Conservation (phyloP, 2,888 invertebrate genomes). For the Hipparchia sbordonii region DNA sequence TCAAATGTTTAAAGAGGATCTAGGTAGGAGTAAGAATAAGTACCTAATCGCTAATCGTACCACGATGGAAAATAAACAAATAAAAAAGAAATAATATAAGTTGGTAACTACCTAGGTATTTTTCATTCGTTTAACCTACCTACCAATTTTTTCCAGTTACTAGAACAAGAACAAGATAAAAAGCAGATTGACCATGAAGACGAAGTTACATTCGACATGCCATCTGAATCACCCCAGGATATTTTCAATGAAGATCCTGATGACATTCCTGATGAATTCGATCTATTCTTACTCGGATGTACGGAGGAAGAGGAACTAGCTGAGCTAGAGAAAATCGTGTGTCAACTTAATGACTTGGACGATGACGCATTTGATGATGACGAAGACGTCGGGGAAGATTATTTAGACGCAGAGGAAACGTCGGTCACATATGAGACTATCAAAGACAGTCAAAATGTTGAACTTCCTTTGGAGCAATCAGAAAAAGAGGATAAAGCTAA, state of each 20-base stretch:
- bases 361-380: conserved; percentile 4
- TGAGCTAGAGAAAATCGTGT: not conserved
- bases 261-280: not conserved
- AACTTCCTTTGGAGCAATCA: not conserved
- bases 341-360: not conserved
- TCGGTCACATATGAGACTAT: not conserved
- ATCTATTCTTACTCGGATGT: not conserved
- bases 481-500: not conserved
- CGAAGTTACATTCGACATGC: not conserved
- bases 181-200: not conserved
- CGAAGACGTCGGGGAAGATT: not conserved
- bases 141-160: not conserved
- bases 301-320: not conserved
- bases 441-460: not conserved
- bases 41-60: no score
- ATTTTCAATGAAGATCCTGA: conserved; percentile 1
- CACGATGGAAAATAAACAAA: no score
- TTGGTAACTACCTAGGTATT: no score
- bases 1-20: no score
- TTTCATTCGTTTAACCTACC: no score
- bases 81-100: no score
- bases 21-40: no score
- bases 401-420: not conserved
- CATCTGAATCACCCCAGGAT: not conserved
- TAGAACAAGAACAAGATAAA: not conserved